Evolutionary conservation across 2,888 invertebrate species (phyloP).

Genomic region (Xestobium rufovillosum): DNA sequence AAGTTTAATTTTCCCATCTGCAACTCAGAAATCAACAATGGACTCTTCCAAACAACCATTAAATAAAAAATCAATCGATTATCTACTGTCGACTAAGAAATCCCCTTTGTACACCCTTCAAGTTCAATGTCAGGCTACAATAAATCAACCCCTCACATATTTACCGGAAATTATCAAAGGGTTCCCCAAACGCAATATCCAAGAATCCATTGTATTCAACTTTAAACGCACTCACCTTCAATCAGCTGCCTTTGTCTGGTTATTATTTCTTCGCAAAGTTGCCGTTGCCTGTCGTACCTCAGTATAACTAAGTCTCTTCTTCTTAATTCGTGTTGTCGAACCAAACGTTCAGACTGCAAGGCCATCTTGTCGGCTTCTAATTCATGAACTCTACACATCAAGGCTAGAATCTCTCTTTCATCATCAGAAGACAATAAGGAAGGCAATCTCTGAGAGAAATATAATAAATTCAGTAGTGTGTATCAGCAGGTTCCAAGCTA

Average conservation of each 20-base stretch:
- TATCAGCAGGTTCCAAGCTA: neutral
- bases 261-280: slow-evolving; percentile 87
- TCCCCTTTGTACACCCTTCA: neutral
- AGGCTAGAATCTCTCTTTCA: slow-evolving; percentile 78
- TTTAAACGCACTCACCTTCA: slow-evolving; percentile 56
- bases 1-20: slow-evolving; percentile 62
- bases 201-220: too few relatives aligned
- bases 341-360: slow-evolving; percentile 77
- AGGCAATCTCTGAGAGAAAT: slow-evolving; percentile 64
- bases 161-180: too few relatives aligned
- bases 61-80: neutral
- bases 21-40: slow-evolving; percentile 20
- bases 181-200: too few relatives aligned
- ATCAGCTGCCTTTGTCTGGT: slow-evolving; percentile 78
- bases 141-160: too few relatives aligned
- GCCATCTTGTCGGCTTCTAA: slow-evolving; percentile 92
- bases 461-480: neutral
- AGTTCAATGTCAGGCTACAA: neutral
- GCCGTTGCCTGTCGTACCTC: slow-evolving; percentile 74
- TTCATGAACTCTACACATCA: slow-evolving; percentile 88
- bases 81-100: neutral
- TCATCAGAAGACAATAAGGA: slow-evolving; percentile 79
- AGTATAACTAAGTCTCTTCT: slow-evolving; percentile 76
- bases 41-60: too few relatives aligned
- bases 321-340: slow-evolving; percentile 78